Evolutionary conservation across 2,888 invertebrate species (phyloP).

Genomic region (Lucinisca nassula): DNA sequence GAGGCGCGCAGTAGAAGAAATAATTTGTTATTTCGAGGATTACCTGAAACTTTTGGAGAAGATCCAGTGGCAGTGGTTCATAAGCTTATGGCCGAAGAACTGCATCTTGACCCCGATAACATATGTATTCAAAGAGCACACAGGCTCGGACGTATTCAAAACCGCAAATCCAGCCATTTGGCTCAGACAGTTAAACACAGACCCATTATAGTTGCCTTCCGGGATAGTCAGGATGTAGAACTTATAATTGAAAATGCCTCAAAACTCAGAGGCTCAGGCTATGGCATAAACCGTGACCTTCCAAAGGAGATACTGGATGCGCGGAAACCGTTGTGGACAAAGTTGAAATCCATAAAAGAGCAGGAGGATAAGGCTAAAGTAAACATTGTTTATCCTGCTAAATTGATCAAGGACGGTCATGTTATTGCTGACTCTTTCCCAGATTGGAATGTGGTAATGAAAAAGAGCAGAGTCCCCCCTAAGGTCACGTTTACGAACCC

Average conservation of each 20-base stretch:
- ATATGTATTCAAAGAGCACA: not conserved
- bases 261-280: not conserved
- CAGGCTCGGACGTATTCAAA: not conserved
- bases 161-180: not conserved
- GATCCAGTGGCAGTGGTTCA: not conserved
- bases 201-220: not conserved
- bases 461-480: too few relatives aligned
- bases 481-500: too few relatives aligned
- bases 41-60: not conserved
- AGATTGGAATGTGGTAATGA: too few relatives aligned
- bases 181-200: not conserved
- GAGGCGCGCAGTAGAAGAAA: not conserved
- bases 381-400: too few relatives aligned
- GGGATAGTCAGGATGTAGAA: not conserved
- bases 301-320: not conserved
- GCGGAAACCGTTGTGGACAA: not conserved
- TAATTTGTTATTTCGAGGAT: not conserved
- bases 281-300: not conserved
- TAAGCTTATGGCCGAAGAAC: not conserved
- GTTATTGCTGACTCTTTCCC: too few relatives aligned
- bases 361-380: too few relatives aligned
- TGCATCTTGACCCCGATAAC: not conserved
- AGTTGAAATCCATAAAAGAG: not conserved
- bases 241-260: not conserved
- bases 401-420: too few relatives aligned